Evolutionary conservation across 2,888 invertebrate genomes (phyloP), one percentile per base, ranked within the genome.

Genomic region (Spilosoma lubricipeda): DNA sequence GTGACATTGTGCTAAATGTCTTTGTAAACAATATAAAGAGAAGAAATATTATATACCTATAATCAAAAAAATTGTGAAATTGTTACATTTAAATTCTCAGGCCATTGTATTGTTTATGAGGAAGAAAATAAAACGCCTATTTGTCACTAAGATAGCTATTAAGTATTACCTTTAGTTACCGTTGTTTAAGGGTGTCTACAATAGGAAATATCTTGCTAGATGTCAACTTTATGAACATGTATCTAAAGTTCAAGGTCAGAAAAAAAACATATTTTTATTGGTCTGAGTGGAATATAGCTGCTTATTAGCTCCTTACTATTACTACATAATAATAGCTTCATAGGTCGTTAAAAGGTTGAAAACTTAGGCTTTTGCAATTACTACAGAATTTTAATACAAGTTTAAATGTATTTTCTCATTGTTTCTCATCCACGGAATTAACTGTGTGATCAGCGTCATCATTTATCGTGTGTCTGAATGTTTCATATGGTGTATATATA

Each of bases 1-100:
- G 56, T 15, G 13, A 67, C 73, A 68, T 72, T 59, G 59, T 45
- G 33, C 72, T 45, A 36, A 39, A 72, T 68, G 63, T 63, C 18
- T 59, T 68, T 63, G 42, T 27, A 11, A 52, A 52, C 36, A 39
- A 71, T 52, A 42, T 71, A 64, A 33, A 48, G 64, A 64, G 33
- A 33, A 45, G 23, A 30, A 48, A 67, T 42, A 33, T 33, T 33
- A 18, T 67, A 45, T 48, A 67, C 30, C 30, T 67, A 30, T 23
- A 48, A 67, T 48, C 13, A 33, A 33, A 23, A 33, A 23, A 33
- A 23, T 33, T 13, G 23, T 48, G 8, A 48, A 45, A 30, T 27
- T 67, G 3, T 48, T 48, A 30, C 5, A 48, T 23, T 20, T 5
- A 20, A 3, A 45, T 20, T 30, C 20, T 30, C 30, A 67, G 67